Base-by-base conservation (phyloP, 2,888 invertebrate genomes). In the Rhamnusium bicolor region DNA sequence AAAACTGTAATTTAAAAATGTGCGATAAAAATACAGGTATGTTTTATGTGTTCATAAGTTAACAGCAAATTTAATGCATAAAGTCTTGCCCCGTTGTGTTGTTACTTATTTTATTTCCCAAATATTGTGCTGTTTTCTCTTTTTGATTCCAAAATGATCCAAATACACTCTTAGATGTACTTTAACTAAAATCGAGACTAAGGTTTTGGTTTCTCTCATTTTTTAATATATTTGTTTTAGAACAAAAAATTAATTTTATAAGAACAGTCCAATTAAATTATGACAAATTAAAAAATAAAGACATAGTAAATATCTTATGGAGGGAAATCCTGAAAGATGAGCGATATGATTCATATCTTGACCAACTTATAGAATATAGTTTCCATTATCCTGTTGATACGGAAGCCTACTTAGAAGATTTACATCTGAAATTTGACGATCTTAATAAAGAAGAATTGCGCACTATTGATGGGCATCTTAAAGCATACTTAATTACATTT, bases 341-440 rank as follows among this genome's bases (percentile, higher is more conserved):
- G 46, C 72, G 71, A 32, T 73, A 56, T 65, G 69, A 72, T 46
- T 65, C 77, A 5, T 54, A 75, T 46, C 21, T 74, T 3, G 81
- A 82, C 21, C 56, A 75, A 18, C 51, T 80, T 24, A 79, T 80
- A 53, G 81, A 81, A 67, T 82, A 80, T 53, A 80, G 79, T 51
- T 79, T 80, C 60, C 81, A 82, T 46, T 78, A 78, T 68, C 81
- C 82, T 40, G 79, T 82, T 24, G 82, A 82, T 70, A 77, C 79
- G 40, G 78, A 80, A 66, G 27, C 69, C 60, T 82, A 79, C 71
- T 69, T 82, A 16, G 74, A 75, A 71, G 76, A 78, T 18, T 69
- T 81, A 19, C 71, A 70, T 65, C 51, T 74, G 46, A 78, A 79
- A 71, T 82, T 77, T 71, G 77, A 80, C 58, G 63, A 62, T 6